Evolutionary conservation across 2,113 vertebrate genomes (phyloP).

Genomic region (Eulemur macaco): DNA sequence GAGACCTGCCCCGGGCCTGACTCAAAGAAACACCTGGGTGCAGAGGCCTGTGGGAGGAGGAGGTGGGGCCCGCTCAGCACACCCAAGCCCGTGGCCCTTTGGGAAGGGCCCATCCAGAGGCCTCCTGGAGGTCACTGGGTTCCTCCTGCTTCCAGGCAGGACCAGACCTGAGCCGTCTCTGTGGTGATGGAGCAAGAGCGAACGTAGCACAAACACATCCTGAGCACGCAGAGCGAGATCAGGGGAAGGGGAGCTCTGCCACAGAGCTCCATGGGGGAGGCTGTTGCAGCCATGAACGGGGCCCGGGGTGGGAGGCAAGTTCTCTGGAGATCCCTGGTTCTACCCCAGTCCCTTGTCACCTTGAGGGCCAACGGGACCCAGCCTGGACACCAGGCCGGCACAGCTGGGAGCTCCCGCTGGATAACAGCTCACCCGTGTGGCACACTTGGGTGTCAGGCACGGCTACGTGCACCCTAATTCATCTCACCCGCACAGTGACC

Average conservation of each 20-base stretch:
- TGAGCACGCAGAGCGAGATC: background rate
- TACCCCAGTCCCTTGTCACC: background rate
- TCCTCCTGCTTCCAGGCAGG: background rate
- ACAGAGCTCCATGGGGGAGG: background rate
- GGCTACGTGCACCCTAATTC: background rate
- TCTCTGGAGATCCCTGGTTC: background rate
- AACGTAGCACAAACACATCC: background rate
- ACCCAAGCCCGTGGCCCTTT: background rate
- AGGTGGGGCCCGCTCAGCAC: background rate
- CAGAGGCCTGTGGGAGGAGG: background rate
- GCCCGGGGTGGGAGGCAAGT: background rate
- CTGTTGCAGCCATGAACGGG: too few species aligned
- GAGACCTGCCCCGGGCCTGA: constrained; percentile 11
- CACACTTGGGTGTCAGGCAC: background rate
- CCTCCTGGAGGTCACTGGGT: background rate
- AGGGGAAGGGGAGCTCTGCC: too few species aligned
- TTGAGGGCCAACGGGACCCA: rapidly evolving
- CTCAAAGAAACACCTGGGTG: constrained; percentile 55
- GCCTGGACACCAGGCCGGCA: background rate
- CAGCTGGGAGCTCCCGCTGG: background rate
- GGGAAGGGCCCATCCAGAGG: background rate
- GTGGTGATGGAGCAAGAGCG: background rate
- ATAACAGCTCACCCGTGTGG: background rate
- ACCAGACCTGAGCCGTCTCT: background rate
- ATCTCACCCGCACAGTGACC: background rate